These are phyloP conservation scores for Tychaedon coryphoeus DNA, from an alignment of 2,113 vertebrate genomes.

Conservation along the genomic window DNA sequence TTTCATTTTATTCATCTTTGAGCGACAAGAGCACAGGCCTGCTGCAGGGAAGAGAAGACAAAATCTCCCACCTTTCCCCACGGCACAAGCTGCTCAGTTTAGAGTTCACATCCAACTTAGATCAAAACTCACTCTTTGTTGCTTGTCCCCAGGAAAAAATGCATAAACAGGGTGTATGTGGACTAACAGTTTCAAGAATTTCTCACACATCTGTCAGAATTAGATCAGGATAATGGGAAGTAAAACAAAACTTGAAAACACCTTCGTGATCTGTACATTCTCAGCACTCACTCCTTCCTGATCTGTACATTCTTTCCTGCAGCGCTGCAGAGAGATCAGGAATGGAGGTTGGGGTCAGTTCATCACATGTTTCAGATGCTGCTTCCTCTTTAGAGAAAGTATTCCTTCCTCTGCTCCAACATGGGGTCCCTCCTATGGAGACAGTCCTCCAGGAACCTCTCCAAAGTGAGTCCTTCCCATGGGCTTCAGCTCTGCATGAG, in stretches of 20 bases:
- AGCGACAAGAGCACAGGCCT: not conserved
- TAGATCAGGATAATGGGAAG: not conserved
- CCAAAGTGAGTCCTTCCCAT: not conserved
- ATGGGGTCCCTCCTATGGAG: accelerated
- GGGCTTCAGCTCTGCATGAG: not conserved
- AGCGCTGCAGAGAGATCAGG: not conserved
- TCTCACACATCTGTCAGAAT: not conserved
- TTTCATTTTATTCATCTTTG: not conserved
- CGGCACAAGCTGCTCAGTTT: not conserved
- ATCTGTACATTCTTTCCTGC: not conserved
- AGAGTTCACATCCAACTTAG: not conserved
- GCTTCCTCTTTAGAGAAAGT: not conserved
- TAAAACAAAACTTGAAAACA: not conserved
- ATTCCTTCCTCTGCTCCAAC: not conserved
- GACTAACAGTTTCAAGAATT: not conserved
- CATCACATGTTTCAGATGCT: not conserved
- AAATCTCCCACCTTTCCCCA: not conserved
- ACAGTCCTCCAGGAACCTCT: not conserved
- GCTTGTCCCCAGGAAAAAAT: not conserved
- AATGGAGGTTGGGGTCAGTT: not conserved
- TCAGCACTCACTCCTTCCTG: not conserved
- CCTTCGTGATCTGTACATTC: too few species aligned
- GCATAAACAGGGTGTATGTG: not conserved
- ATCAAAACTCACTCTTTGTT: not conserved
- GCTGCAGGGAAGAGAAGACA: not conserved